phyloP scores from a whole-genome alignment of 2,797 vertebrate genomes.

The Megalops cyprinoides region DNA sequence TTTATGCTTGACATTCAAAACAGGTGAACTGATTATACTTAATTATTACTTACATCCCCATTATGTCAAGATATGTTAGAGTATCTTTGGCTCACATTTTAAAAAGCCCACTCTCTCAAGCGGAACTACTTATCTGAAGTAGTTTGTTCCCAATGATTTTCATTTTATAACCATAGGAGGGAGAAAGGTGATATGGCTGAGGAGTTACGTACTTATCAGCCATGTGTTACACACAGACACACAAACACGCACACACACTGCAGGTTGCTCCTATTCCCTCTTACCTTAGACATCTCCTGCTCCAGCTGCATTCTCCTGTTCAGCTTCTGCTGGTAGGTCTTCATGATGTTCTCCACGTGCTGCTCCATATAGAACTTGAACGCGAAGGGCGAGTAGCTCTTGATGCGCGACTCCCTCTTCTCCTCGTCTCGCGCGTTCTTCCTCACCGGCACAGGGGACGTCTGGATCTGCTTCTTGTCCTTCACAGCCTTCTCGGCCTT shows the following conservation, averaged over 20 bases:
- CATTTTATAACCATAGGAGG: not conserved
- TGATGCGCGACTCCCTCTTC: slow-evolving; percentile 94
- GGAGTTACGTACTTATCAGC: too few relatives aligned
- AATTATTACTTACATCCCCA: not conserved
- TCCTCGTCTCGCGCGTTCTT: slow-evolving; percentile 91
- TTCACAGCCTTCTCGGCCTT: slow-evolving; percentile 85
- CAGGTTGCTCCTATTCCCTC: not conserved
- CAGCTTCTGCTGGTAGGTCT: slow-evolving; percentile 96
- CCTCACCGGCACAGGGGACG: slow-evolving; percentile 91
- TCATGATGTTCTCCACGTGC: slow-evolving; percentile 96
- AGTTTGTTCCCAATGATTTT: not conserved
- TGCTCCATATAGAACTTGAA: slow-evolving; percentile 99
- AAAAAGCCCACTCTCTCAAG: too few relatives aligned
- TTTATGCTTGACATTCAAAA: too few relatives aligned
- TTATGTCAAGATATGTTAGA: not conserved
- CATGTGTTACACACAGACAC: not conserved
- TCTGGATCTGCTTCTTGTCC: slow-evolving; percentile 98
- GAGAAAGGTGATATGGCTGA: not conserved
- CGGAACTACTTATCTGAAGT: not conserved
- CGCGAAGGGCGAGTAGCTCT: slow-evolving; percentile 95
- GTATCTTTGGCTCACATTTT: too few relatives aligned
- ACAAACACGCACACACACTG: not conserved
- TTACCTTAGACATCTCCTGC: slow-evolving; percentile 98
- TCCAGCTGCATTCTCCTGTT: slow-evolving; percentile 92
- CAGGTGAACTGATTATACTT: not conserved